Percentiles rank a stretch among this genome's conserved stretches.
phyloP scores from a whole-genome alignment of 2,797 vertebrate species.

The Brachyrhaphis roseni region DNA sequence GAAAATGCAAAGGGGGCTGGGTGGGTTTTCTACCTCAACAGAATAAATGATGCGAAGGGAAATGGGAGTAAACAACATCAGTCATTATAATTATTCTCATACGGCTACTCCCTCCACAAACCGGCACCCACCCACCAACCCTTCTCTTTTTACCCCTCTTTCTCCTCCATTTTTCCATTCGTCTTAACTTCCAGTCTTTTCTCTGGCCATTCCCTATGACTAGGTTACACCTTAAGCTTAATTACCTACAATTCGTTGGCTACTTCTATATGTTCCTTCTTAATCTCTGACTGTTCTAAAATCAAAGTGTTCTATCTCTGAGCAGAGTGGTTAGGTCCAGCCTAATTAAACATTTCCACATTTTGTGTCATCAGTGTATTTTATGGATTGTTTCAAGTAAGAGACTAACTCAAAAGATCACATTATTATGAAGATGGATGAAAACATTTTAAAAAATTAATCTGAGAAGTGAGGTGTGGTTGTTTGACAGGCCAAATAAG shows the following conservation, averaged over 20 bases:
- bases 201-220: constrained; percentile 14
- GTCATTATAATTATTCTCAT: constrained; percentile 80
- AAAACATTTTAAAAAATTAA: not conserved
- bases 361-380: not conserved
- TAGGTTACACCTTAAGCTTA: constrained; percentile 42
- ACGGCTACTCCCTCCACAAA: constrained; percentile 64
- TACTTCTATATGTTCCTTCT: constrained; percentile 18
- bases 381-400: not conserved
- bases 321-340: too few relatives aligned
- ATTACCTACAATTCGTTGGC: constrained; percentile 19
- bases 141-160: constrained; percentile 35
- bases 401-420: not conserved
- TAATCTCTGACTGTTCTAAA: not conserved
- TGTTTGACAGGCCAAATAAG: not conserved
- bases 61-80: constrained; percentile 84
- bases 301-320: constrained; percentile 8
- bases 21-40: constrained; percentile 77
- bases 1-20: constrained; percentile 31
- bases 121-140: constrained; percentile 61
- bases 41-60: constrained; percentile 81
- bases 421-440: not conserved
- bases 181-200: constrained; percentile 47
- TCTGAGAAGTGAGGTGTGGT: not conserved
- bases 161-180: constrained; percentile 61
- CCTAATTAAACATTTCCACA: not conserved